Evolutionary conservation across 2,797 vertebrate species (phyloP).

Genomic region (Lagorchestes hirsutus): DNA sequence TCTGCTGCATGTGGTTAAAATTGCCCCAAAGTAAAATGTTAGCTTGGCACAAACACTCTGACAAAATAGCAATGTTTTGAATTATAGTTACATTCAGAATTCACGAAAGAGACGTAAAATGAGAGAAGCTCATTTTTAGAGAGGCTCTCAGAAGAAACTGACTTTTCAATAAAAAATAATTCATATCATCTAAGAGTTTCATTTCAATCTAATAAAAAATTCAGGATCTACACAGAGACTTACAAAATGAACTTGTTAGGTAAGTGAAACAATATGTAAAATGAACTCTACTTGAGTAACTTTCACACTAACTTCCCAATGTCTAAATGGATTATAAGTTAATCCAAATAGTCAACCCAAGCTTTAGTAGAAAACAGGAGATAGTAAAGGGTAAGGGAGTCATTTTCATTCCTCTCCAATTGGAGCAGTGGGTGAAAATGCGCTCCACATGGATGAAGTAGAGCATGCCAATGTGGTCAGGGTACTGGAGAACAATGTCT

Average conservation of each 20-base stretch:
- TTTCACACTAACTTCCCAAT: background rate
- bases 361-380: background rate
- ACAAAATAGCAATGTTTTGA: constrained; percentile 34
- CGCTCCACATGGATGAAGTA: background rate
- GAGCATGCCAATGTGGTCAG: background rate
- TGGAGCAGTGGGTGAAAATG: background rate
- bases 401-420: background rate
- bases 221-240: constrained; percentile 28
- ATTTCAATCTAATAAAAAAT: constrained; percentile 53
- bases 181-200: constrained; percentile 18
- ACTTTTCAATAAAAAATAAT: constrained; percentile 15
- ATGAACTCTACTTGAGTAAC: background rate
- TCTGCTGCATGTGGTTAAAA: constrained; percentile 65
- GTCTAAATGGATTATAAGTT: background rate
- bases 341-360: background rate
- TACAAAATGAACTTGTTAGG: constrained; percentile 5
- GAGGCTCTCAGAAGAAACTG: background rate
- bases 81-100: constrained; percentile 24
- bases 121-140: constrained; percentile 44
- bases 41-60: constrained; percentile 45
- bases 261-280: background rate
- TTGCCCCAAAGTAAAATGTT: constrained; percentile 58
- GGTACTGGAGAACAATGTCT: background rate
- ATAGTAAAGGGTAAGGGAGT: background rate
- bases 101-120: background rate